phyloP scores from a whole-genome alignment of 2,888 invertebrate genomes.

The Meghimatium bilineatum region DNA sequence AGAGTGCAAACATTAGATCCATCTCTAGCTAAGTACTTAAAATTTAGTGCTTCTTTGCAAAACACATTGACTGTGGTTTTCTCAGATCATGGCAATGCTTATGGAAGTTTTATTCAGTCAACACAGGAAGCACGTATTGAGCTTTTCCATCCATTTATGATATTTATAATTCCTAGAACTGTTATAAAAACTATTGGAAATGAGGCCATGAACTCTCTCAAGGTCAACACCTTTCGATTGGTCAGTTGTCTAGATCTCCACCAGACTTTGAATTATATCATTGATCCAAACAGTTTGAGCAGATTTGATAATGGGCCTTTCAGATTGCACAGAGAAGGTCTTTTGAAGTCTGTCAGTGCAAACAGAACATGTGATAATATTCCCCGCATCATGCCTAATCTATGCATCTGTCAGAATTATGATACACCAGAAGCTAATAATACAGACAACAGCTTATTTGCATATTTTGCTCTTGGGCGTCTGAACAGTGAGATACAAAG shows the following conservation, averaged over 20 bases:
- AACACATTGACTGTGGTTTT: constrained; percentile 66
- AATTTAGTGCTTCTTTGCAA: constrained; percentile 45
- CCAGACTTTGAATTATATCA: constrained; percentile 56
- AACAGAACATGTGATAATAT: constrained; percentile 61
- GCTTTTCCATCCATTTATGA: constrained; percentile 65
- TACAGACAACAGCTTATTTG: constrained; percentile 56
- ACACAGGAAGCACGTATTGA: constrained; percentile 62
- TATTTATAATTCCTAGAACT: constrained; percentile 60
- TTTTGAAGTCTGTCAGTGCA: constrained; percentile 55
- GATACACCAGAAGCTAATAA: constrained; percentile 53
- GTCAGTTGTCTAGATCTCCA: constrained; percentile 65
- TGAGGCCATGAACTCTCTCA: constrained; percentile 52
- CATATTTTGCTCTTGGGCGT: constrained; percentile 62
- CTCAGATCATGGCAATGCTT: constrained; percentile 70
- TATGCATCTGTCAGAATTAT: constrained; percentile 68
- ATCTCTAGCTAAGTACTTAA: constrained; percentile 57
- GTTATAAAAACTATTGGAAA: constrained; percentile 56
- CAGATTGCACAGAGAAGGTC: constrained; percentile 55
- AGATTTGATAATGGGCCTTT: constrained; percentile 48
- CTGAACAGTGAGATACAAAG: constrained; percentile 63
- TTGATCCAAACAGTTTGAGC: background rate
- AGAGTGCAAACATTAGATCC: constrained; percentile 64
- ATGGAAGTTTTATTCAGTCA: constrained; percentile 61
- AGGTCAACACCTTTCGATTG: constrained; percentile 59
- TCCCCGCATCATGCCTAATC: constrained; percentile 62